Conservation (phyloP, 2,888 invertebrate genomes). For the Morpho helenor region DNA sequence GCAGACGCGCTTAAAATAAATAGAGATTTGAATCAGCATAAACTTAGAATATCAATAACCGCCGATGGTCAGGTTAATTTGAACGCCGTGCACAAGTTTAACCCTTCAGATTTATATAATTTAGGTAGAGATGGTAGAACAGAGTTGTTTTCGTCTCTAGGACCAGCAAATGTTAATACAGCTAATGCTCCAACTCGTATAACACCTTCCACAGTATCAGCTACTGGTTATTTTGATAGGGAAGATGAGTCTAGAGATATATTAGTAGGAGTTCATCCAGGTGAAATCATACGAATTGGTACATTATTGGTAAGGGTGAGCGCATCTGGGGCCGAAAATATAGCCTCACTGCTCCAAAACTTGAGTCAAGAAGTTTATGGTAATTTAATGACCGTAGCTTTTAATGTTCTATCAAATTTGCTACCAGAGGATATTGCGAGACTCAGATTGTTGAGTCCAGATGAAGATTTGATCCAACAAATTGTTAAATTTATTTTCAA, state of each 20-base stretch:
- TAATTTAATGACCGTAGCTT: conserved; percentile 59
- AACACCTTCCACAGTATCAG: conserved; percentile 36
- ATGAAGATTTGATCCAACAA: conserved; percentile 63
- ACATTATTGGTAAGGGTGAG: conserved; percentile 53
- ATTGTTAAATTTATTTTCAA: conserved; percentile 65
- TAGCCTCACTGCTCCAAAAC: conserved; percentile 53
- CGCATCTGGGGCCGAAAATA: conserved; percentile 55
- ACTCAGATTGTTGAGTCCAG: conserved; percentile 55
- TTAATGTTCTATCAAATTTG: conserved; percentile 55
- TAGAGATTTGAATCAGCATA: conserved; percentile 73
- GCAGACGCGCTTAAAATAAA: conserved; percentile 73
- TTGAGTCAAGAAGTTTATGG: conserved; percentile 59
- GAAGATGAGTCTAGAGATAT: conserved; percentile 40
- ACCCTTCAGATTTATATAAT: conserved; percentile 54
- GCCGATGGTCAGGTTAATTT: conserved; percentile 65
- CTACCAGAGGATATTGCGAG: conserved; percentile 58
- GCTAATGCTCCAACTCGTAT: conserved; percentile 55
- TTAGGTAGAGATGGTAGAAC: conserved; percentile 51
- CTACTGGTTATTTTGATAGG: conserved; percentile 36
- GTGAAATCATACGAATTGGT: conserved; percentile 62
- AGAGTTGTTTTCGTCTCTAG: conserved; percentile 53
- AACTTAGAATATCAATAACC: conserved; percentile 68
- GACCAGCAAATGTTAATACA: conserved; percentile 42
- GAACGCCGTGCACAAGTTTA: conserved; percentile 62
- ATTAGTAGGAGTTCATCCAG: conserved; percentile 58